Evolutionary conservation across 2,888 invertebrate species (phyloP).

Genomic region (Dasysyrphus tricinctus): DNA sequence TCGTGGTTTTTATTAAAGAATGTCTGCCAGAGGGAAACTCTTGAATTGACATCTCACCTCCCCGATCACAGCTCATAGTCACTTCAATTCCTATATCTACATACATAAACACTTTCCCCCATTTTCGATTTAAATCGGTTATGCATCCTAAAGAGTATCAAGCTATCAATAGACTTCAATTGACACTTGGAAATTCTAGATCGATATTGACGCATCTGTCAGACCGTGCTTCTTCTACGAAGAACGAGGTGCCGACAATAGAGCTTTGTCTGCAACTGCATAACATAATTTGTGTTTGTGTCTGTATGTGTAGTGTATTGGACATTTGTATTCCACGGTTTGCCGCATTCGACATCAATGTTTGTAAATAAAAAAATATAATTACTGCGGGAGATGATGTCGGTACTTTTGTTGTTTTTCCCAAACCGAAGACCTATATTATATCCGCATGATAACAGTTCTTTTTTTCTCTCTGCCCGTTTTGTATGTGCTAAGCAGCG

Average conservation of each 20-base stretch:
- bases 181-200: conserved; percentile 51
- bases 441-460: conserved; percentile 38
- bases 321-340: conserved; percentile 27
- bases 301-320: neutral
- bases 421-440: neutral
- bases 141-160: conserved; percentile 5
- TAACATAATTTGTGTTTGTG: neutral
- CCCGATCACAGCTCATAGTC: neutral
- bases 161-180: conserved; percentile 63
- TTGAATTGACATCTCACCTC: conserved; percentile 30
- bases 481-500: neutral
- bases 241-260: conserved; percentile 4
- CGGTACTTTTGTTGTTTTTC: conserved; percentile 14
- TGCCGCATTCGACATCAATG: conserved; percentile 50
- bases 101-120: neutral
- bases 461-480: conserved; percentile 17
- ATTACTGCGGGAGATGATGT: conserved; percentile 65
- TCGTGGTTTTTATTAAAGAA: conserved; percentile 36
- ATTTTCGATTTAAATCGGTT: neutral
- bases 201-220: conserved; percentile 54
- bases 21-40: conserved; percentile 43
- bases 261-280: neutral
- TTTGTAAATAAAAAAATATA: conserved; percentile 60
- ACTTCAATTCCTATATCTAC: neutral
- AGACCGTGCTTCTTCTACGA: neutral